Conservation (phyloP, 2,113 vertebrate genomes). For the Setophaga petechia region DNA sequence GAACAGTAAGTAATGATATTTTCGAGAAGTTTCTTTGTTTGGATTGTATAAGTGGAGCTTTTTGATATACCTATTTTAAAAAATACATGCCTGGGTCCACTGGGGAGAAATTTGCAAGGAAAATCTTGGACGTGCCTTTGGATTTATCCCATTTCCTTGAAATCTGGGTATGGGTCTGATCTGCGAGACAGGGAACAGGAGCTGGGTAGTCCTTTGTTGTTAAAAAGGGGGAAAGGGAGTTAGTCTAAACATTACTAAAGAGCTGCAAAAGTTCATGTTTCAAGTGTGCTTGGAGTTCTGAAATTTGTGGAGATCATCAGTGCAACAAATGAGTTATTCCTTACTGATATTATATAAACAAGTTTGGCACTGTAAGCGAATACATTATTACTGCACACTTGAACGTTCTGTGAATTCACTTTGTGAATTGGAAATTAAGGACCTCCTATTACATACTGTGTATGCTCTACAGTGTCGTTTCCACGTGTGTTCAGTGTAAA, state of each 20-base stretch:
- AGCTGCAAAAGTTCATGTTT: not conserved
- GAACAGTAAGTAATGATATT: conserved; percentile 75
- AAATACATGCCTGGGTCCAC: not conserved
- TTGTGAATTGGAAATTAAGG: conserved; percentile 38
- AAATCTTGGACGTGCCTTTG: not conserved
- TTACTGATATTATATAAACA: conserved; percentile 41
- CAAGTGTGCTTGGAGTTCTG: conserved; percentile 1
- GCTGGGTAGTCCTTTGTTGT: conserved; percentile 39
- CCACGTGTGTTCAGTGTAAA: not conserved
- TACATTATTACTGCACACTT: conserved; percentile 36
- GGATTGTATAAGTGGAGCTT: not conserved
- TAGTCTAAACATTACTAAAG: conserved; percentile 6
- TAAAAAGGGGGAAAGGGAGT: not conserved
- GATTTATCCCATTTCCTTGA: not conserved
- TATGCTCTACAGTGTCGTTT: not conserved
- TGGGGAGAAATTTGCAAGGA: not conserved
- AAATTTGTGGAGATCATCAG: not conserved
- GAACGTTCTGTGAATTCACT: conserved; percentile 46
- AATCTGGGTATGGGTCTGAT: not conserved
- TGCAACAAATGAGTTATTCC: conserved; percentile 1
- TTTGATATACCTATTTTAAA: not conserved
- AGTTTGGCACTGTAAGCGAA: conserved; percentile 22
- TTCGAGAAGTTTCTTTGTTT: conserved; percentile 65
- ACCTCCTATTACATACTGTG: conserved; percentile 5
- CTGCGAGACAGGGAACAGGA: not conserved